Evolutionary conservation across 2,113 vertebrate genomes (phyloP).

Genomic region (Polypterus senegalus): DNA sequence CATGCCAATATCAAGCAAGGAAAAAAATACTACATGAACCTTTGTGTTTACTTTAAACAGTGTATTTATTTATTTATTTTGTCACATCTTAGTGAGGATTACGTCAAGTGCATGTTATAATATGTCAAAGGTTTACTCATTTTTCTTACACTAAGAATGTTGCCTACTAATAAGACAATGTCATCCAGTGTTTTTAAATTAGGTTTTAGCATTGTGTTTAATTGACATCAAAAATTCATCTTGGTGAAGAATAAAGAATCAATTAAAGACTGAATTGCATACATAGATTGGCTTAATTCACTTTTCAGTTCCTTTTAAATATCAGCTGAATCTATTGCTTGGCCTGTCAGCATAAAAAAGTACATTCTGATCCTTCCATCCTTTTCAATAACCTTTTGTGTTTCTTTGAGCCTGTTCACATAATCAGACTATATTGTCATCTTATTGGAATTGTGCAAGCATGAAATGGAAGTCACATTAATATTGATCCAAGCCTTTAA

Average conservation of each 20-base stretch:
- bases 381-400: constrained; percentile 75
- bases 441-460: constrained; percentile 92
- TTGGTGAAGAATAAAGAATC: neutral
- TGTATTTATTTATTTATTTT: no score
- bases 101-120: no score
- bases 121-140: no score
- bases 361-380: constrained; percentile 68
- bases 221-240: no score
- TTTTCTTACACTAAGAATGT: no score
- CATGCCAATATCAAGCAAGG: no score
- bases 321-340: constrained; percentile 77
- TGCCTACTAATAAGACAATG: no score
- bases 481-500: constrained; percentile 95
- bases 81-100: no score
- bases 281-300: neutral
- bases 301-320: constrained; percentile 22
- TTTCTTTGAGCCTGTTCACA: constrained; percentile 60
- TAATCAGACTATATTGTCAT: constrained; percentile 82
- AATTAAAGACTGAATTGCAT: neutral
- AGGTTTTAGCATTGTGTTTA: no score
- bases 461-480: constrained; percentile 97
- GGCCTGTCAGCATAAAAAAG: constrained; percentile 80
- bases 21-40: no score
- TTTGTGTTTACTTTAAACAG: no score
- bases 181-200: no score